Conservation (phyloP, 2,113 vertebrate genomes). For the Corvus moneduloides region DNA sequence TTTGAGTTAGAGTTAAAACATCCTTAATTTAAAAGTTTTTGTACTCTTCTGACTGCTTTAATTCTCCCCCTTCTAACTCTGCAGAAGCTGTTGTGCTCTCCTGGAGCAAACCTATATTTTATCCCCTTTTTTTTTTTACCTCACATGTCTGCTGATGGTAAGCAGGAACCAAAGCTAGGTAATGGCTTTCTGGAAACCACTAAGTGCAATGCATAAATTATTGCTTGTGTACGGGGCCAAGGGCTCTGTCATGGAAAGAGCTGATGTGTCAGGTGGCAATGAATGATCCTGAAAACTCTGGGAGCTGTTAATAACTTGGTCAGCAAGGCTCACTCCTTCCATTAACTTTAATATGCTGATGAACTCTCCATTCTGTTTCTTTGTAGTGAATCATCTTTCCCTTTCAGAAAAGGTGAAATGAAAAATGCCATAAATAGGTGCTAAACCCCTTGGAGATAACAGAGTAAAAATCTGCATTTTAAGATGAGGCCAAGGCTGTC, state of each 20-base stretch:
- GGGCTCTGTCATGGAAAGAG: neutral
- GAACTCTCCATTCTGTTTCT: neutral
- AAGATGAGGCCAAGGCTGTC: neutral
- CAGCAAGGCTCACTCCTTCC: constrained; percentile 17
- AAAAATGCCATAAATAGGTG: constrained; percentile 2
- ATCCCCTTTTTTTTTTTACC: neutral
- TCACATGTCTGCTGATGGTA: neutral
- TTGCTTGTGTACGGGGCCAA: neutral
- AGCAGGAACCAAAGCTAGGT: neutral
- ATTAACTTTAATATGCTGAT: constrained; percentile 37
- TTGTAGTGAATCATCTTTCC: constrained; percentile 10
- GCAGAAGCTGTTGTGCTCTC: neutral
- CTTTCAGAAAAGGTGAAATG: constrained; percentile 33
- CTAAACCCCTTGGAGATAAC: neutral
- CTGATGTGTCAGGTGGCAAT: neutral
- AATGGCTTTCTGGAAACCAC: neutral
- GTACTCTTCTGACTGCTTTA: neutral
- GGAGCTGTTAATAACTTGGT: neutral
- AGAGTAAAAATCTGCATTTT: neutral
- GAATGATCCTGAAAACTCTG: neutral
- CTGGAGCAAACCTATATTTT: neutral
- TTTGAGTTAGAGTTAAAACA: neutral
- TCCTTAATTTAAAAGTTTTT: neutral
- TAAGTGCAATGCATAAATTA: constrained; percentile 7
- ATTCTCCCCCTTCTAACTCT: neutral